Evolutionary conservation across 2,113 vertebrate species (phyloP), one percentile per base, ranked within the genome.

Genomic region (Epinephelus cyanopodus): DNA sequence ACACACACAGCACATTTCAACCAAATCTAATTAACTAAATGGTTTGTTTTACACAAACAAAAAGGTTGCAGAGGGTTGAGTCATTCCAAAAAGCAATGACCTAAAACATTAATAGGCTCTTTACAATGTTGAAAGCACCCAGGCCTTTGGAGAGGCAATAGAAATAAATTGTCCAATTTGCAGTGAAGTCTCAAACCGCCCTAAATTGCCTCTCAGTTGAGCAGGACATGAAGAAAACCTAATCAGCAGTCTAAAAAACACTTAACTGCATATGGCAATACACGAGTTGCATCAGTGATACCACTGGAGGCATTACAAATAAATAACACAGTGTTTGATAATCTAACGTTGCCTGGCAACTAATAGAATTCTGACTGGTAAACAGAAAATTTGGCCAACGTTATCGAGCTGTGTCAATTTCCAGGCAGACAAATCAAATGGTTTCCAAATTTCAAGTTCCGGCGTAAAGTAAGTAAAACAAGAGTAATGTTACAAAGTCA

Each of bases 201-300:
- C n/a, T 54, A 87, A 79, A 85, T 58, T 54, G 52, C 5, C 18
- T 81, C 56, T 75, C 4, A 54, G 72, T 39, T 69, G 48, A 77
- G 33, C 37, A 19, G 54, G 45, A 52, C n/a, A 73, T 17, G 5
- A 56, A 53, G 73, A 79, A 77, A 89, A 85, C 45, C 54, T 64
- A 79, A 92, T 87, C 23, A 85, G 58, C 57, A 57, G 54, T 5
- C 66, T 11, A 6, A 60, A 67, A 81, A 75, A 67, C 66, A 65
- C 65, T 77, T 53, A 74, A 60, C 45, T 21, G 25, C 50, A 70
- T 33, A 52, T 0, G 58, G 29, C 8, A 76, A 57, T 58, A 62
- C 5, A 58, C 15, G 25, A 79, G 71, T 33, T 66, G 53, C 53
- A 74, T 61, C 71, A 62, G 23, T 21, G 50, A 65, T 52, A 76